Conservation (phyloP, 2,888 invertebrate species). For the Lasioglossum figueresi region DNA sequence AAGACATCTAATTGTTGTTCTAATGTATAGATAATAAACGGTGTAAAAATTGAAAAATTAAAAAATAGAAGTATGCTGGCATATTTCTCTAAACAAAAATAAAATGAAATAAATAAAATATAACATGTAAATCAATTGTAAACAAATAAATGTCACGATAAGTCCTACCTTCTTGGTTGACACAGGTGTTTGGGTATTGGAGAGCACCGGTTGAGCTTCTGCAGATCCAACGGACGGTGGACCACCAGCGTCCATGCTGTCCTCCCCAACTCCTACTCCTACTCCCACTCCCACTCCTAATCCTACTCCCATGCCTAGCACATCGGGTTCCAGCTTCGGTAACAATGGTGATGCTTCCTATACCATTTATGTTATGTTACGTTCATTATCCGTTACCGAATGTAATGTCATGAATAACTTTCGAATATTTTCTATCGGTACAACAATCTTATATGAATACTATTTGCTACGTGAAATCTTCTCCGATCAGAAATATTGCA, state of each 20-base stretch:
- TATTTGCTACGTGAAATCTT: conserved; percentile 27
- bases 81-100: conserved; percentile 79
- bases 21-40: conserved; percentile 70
- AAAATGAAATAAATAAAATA: conserved; percentile 68
- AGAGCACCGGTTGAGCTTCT: conserved; percentile 83
- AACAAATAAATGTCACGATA: conserved; percentile 68
- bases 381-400: conserved; percentile 67
- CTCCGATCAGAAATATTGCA: not conserved
- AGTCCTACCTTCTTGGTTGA: conserved; percentile 82
- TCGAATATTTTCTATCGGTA: conserved; percentile 31
- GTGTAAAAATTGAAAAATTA: conserved; percentile 70
- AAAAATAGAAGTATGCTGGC: conserved; percentile 80
- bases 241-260: conserved; percentile 86
- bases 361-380: conserved; percentile 79
- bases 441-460: conserved; percentile 23
- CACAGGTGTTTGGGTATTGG: conserved; percentile 82
- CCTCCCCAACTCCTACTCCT: conserved; percentile 80
- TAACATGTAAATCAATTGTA: conserved; percentile 68
- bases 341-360: conserved; percentile 83
- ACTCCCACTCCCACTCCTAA: conserved; percentile 82
- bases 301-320: conserved; percentile 82
- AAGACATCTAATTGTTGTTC: conserved; percentile 66
- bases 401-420: conserved; percentile 46
- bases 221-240: conserved; percentile 91
- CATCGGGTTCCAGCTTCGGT: conserved; percentile 83